Conservation (phyloP, 1,140 invertebrate species). For the Macrosteles quadrilineatus region DNA sequence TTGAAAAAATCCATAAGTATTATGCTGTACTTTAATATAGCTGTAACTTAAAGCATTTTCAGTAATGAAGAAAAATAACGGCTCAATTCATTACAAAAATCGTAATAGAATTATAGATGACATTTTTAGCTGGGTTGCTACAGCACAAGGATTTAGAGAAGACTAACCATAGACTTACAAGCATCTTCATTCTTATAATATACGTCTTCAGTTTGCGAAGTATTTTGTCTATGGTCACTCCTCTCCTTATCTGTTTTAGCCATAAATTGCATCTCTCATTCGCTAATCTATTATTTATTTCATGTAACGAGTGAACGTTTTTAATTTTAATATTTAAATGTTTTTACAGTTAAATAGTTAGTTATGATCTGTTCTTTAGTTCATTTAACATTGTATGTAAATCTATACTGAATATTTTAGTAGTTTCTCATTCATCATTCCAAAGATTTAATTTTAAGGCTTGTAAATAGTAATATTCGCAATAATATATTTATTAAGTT, state of each 20-base stretch:
- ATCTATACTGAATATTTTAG: not conserved
- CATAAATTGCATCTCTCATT: not conserved
- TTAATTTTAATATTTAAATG: not conserved
- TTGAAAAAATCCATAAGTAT: too few species aligned
- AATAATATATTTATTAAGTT: conserved; percentile 12
- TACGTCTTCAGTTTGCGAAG: too few species aligned
- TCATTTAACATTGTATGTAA: not conserved
- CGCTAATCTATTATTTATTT: not conserved
- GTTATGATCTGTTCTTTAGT: not conserved
- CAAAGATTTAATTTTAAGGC: conserved; percentile 17
- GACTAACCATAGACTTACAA: too few species aligned
- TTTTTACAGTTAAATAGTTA: not conserved
- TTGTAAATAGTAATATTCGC: conserved; percentile 10
- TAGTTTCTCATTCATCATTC: conserved; percentile 11
- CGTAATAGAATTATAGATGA: too few species aligned
- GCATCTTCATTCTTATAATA: too few species aligned
- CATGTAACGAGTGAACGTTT: not conserved
- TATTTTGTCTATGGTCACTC: not conserved
- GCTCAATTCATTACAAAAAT: too few species aligned
- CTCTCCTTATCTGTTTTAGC: not conserved
- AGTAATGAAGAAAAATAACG: too few species aligned
- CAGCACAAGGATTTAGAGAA: too few species aligned
- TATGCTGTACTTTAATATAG: too few species aligned
- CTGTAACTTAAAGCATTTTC: too few species aligned
- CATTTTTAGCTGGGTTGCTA: too few species aligned